Conservation (phyloP, 2,888 invertebrate genomes). For the Leucania comma region DNA sequence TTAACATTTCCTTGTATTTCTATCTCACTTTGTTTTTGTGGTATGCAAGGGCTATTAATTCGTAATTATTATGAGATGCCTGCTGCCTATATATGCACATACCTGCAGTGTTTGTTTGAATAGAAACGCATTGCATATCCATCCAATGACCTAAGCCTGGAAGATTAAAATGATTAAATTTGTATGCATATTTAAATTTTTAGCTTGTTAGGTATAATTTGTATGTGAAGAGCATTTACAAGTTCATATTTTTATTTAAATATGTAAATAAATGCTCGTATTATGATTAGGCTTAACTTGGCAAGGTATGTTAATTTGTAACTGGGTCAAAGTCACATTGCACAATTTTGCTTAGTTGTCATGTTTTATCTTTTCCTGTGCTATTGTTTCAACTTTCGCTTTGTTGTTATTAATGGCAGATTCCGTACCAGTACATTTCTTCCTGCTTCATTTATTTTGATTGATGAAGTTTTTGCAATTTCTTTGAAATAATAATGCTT, state of each 20-base stretch:
- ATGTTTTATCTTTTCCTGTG: constrained; percentile 1
- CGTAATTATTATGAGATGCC: too few species aligned
- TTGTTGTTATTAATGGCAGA: not conserved
- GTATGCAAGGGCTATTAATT: too few species aligned
- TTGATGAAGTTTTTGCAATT: not conserved
- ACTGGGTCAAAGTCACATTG: constrained; percentile 53
- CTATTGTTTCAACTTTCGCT: not conserved
- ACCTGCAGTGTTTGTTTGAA: too few species aligned
- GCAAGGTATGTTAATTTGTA: constrained; percentile 17
- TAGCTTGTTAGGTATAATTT: not conserved
- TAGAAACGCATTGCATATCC: too few species aligned
- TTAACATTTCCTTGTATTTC: not conserved
- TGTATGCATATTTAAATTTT: not conserved
- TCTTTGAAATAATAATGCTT: not conserved
- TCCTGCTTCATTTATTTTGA: not conserved
- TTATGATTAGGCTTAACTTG: constrained; percentile 28
- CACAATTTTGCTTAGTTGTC: constrained; percentile 28
- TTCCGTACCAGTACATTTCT: not conserved
- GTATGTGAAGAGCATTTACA: constrained; percentile 10
- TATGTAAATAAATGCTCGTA: constrained; percentile 22
- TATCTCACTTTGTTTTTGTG: not conserved
- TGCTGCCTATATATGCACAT: too few species aligned
- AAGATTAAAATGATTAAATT: too few species aligned
- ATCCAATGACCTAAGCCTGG: too few species aligned
- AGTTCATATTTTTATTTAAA: not conserved